phyloP scores from a whole-genome alignment of 2,888 invertebrate genomes.

The Teleogryllus oceanicus region DNA sequence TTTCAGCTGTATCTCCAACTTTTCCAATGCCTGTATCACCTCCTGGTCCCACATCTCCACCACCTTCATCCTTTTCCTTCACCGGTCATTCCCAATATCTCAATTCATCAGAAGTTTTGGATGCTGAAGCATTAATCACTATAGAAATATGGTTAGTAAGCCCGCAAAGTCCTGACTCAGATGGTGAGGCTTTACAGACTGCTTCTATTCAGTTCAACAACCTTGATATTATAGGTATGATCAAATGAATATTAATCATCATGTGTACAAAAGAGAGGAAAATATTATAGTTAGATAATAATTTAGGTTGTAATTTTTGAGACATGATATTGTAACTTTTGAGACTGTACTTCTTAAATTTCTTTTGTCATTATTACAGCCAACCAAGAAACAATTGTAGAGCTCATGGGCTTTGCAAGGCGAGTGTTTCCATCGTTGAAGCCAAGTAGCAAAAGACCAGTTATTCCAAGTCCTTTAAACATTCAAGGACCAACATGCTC shows the following conservation, averaged over 20 bases:
- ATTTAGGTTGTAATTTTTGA: no score
- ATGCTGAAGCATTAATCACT: conserved; percentile 70
- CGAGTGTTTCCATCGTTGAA: conserved; percentile 59
- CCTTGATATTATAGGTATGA: conserved; percentile 84
- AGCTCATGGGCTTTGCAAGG: conserved; percentile 82
- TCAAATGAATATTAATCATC: no score
- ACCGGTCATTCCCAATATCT: conserved; percentile 25
- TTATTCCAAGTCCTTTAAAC: background rate
- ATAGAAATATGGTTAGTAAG: conserved; percentile 76
- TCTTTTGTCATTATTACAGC: conserved; percentile 54
- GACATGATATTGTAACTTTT: conserved; percentile 30
- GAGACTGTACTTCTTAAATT: conserved; percentile 20
- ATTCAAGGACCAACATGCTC: background rate
- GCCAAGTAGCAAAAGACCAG: conserved; percentile 32
- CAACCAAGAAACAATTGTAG: conserved; percentile 93
- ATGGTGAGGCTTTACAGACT: conserved; percentile 59
- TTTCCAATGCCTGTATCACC: conserved; percentile 27
- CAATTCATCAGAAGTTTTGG: conserved; percentile 42
- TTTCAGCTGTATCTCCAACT: conserved; percentile 34
- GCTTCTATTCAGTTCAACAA: conserved; percentile 91
- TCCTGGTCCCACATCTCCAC: conserved; percentile 32
- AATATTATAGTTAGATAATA: no score
- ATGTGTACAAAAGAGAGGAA: no score
- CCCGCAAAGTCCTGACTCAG: conserved; percentile 50
- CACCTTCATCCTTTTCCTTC: conserved; percentile 30